phyloP scores from a whole-genome alignment of 2,113 vertebrate genomes.

The Halcyon senegalensis region DNA sequence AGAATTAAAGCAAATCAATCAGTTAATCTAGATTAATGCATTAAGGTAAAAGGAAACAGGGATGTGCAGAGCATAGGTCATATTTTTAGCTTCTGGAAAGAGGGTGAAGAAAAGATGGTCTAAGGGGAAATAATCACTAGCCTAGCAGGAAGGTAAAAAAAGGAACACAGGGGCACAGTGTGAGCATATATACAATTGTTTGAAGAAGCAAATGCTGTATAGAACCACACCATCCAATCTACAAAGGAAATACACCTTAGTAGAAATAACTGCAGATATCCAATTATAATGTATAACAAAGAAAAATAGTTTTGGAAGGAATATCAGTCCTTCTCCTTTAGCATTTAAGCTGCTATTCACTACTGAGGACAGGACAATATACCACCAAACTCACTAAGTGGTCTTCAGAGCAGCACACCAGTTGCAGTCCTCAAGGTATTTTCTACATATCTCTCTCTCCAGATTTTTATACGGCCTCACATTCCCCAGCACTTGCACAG shows the following conservation, averaged over 20 bases:
- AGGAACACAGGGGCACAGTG: neutral
- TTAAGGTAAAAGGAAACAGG: neutral
- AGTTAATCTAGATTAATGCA: neutral
- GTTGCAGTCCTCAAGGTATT: neutral
- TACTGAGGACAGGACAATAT: neutral
- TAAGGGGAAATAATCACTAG: constrained; percentile 30
- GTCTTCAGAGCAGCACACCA: neutral
- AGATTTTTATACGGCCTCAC: neutral
- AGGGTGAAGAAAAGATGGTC: constrained; percentile 22
- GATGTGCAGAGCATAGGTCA: neutral
- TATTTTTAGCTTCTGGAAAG: constrained; percentile 41
- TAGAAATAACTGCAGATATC: neutral
- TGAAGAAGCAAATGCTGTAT: neutral
- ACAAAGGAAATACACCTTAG: neutral
- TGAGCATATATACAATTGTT: neutral
- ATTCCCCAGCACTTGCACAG: neutral
- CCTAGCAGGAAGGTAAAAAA: constrained; percentile 17
- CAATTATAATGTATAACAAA: neutral
- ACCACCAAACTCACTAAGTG: neutral
- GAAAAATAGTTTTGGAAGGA: neutral
- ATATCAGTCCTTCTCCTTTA: neutral
- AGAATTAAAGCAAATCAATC: neutral
- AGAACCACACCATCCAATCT: neutral
- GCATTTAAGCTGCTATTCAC: neutral
- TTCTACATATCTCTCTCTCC: neutral